phyloP scores from a whole-genome alignment of 2,113 vertebrate species.

The Odontesthes bonariensis region DNA sequence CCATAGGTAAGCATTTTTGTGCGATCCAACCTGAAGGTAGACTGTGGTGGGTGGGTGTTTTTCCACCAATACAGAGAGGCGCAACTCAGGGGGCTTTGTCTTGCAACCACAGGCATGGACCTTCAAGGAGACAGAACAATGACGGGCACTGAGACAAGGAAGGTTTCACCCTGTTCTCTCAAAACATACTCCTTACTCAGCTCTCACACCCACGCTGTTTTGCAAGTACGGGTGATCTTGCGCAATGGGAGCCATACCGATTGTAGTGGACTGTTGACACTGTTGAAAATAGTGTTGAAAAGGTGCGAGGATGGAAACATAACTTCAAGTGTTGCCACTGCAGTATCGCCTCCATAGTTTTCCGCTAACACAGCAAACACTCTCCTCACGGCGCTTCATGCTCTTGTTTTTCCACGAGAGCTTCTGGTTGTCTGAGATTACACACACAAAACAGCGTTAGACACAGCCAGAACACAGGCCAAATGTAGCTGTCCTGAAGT shows the following conservation, averaged over 20 bases:
- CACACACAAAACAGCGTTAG: constrained; percentile 42
- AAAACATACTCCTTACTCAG: constrained; percentile 51
- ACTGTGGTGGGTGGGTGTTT: constrained; percentile 51
- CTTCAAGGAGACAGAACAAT: constrained; percentile 78
- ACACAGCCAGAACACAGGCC: constrained; percentile 44
- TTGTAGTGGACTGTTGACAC: constrained; percentile 44
- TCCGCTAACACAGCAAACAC: constrained; percentile 53
- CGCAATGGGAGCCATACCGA: constrained; percentile 40
- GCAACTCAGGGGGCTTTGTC: constrained; percentile 62
- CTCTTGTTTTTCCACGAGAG: constrained; percentile 39
- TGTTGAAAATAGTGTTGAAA: constrained; percentile 66
- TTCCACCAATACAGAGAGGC: constrained; percentile 60
- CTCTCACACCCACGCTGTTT: constrained; percentile 55
- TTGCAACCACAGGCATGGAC: constrained; percentile 61
- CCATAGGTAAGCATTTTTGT: constrained; percentile 70
- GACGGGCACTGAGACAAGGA: constrained; percentile 72
- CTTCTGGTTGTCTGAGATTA: constrained; percentile 56
- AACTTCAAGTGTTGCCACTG: constrained; percentile 61
- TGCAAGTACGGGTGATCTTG: constrained; percentile 54
- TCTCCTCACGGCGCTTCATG: constrained; percentile 13
- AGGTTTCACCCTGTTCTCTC: constrained; percentile 66
- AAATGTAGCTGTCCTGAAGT: constrained; percentile 51
- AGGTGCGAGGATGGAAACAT: constrained; percentile 56
- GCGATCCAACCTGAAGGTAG: constrained; percentile 57
- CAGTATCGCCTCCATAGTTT: constrained; percentile 10